Percentiles rank a stretch among this genome's conserved stretches.
phyloP scores from a whole-genome alignment of 1,140 invertebrate species.

The Leptinotarsa texana region DNA sequence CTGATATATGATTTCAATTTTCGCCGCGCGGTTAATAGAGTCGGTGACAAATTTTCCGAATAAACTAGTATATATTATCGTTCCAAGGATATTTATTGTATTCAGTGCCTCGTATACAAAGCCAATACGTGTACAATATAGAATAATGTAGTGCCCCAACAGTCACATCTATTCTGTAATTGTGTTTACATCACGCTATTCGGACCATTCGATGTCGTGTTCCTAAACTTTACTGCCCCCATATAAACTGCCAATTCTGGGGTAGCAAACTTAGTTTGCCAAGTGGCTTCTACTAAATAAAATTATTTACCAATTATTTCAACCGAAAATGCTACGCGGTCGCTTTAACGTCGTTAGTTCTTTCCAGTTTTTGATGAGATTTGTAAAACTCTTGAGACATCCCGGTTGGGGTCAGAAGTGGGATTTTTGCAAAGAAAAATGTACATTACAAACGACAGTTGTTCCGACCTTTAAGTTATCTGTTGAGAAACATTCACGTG shows the following conservation, averaged over 20 bases:
- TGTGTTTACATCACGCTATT: slow-evolving; percentile 45
- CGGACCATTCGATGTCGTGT: slow-evolving; percentile 39
- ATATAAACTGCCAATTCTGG: slow-evolving; percentile 33
- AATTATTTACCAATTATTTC: slow-evolving; percentile 40
- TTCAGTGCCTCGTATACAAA: slow-evolving; percentile 29
- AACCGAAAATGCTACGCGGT: slow-evolving; percentile 19
- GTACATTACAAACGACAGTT: no score
- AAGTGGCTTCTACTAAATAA: slow-evolving; percentile 37
- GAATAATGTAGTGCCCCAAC: slow-evolving; percentile 41
- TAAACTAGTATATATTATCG: slow-evolving; percentile 15
- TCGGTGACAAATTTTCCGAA: slow-evolving; percentile 28
- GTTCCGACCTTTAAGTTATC: no score
- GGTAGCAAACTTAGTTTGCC: slow-evolving; percentile 39
- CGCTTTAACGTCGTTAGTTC: background rate
- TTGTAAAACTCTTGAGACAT: background rate
- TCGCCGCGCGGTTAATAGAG: slow-evolving; percentile 12
- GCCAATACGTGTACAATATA: slow-evolving; percentile 43
- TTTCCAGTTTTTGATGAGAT: slow-evolving; percentile 4
- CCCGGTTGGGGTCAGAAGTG: no score
- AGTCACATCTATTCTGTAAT: slow-evolving; percentile 44
- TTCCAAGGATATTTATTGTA: slow-evolving; percentile 27
- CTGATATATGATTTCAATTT: slow-evolving; percentile 15
- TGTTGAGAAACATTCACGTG: no score
- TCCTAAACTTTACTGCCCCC: slow-evolving; percentile 38
- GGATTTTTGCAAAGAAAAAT: no score